Evolutionary conservation across 2,888 invertebrate species (phyloP), one percentile per base, ranked within the genome.

Genomic region (Oligia latruncula): DNA sequence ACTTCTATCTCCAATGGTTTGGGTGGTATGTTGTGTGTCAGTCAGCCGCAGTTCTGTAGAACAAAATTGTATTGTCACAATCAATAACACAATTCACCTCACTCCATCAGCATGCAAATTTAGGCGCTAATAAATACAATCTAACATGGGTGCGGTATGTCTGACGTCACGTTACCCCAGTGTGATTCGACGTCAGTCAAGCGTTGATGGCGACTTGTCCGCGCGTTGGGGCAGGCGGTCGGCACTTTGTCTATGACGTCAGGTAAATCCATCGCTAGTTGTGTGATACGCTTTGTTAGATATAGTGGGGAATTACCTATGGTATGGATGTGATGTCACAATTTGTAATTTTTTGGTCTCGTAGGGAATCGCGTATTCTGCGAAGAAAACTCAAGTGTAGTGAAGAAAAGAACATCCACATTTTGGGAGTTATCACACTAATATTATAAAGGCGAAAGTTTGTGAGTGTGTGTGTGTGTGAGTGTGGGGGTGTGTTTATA

Each of bases 171-270:
- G 29, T 15, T 15, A 64, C 0, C 4, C 65, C 66, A 17, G 40
- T 43, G 62, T 43, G 71, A 67, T 35, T 58, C 71, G 75, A 23
- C 66, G 84, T 55, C 64, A 70, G 65, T 60, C 60, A 58, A 68
- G 40, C 80, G 85, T 72, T 70, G 82, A 71, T 66, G 46, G 71
- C 71, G 55, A 23, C n/a, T 58, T 70, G 55, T 73, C 78, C 78
- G 29, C 74, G 49, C 40, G 58, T 82, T 75, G 55, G 46, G 65
- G 60, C 71, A 70, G 64, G 64, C 71, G 35, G 23, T 9, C 58
- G 66, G 65, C 46, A 46, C 35, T 67, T 62, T 62, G 40, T 78
- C 46, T 29, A 71, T 83, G 83, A 83, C 71, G 71, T 62, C 1
- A n/a, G 55, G 66, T 46, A 46, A 66, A 70, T 29, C 52, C 46